A percentile compares a stretch with the other conserved stretches of the same genome.
Evolutionary conservation across 2,888 invertebrate genomes (phyloP).

Genomic region (Drosophila lutescens): DNA sequence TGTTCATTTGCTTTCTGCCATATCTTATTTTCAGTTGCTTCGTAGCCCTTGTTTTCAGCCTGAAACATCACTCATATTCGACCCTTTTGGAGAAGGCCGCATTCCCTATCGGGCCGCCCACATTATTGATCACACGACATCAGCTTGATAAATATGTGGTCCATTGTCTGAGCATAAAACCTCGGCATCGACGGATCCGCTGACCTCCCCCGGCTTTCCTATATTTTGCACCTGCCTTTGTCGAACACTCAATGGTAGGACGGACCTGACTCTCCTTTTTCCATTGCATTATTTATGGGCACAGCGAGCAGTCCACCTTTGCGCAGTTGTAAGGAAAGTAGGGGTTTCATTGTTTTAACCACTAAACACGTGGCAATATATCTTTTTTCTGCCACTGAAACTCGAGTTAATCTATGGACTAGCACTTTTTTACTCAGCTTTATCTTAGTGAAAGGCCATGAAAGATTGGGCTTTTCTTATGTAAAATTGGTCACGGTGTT

Average conservation of each 20-base stretch:
- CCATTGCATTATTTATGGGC: conserved; percentile 73
- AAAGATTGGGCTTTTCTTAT: conserved; percentile 41
- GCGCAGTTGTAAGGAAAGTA: conserved; percentile 24
- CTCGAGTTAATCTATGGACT: conserved; percentile 36
- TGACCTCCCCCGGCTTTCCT: conserved; percentile 30
- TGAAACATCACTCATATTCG: conserved; percentile 51
- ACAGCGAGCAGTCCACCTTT: conserved; percentile 57
- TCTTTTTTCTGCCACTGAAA: conserved; percentile 44
- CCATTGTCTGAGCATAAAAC: conserved; percentile 68
- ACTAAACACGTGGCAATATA: conserved; percentile 65
- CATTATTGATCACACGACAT: conserved; percentile 72
- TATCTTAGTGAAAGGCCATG: conserved; percentile 8
- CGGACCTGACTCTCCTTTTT: conserved; percentile 30
- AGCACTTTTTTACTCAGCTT: conserved; percentile 5
- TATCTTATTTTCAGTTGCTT: neutral
- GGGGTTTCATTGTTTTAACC: conserved; percentile 63
- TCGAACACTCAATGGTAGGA: conserved; percentile 55
- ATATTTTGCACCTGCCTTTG: conserved; percentile 54
- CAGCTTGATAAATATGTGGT: conserved; percentile 68
- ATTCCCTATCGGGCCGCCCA: conserved; percentile 10
- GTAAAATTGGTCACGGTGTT: conserved; percentile 39
- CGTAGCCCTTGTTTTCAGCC: conserved; percentile 28
- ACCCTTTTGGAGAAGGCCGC: conserved; percentile 2
- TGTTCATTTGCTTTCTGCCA: neutral
- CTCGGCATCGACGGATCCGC: conserved; percentile 44